Evolutionary conservation across 2,113 vertebrate species (phyloP).

Genomic region (Naja naja): DNA sequence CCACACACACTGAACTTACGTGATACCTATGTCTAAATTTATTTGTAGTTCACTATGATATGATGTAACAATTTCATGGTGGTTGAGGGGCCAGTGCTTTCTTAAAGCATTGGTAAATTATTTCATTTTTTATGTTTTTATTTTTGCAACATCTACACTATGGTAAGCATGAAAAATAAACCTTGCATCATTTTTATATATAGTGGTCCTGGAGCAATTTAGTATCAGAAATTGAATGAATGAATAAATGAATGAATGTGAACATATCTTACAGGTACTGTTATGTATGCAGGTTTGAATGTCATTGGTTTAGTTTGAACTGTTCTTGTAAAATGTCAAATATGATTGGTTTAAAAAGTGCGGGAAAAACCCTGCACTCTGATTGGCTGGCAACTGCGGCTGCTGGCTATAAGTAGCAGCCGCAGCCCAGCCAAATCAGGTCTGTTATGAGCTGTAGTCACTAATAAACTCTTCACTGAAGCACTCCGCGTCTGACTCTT

Average conservation of each 20-base stretch:
- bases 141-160: not conserved
- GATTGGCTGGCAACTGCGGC: no score
- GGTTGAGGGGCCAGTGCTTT: not conserved
- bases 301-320: no score
- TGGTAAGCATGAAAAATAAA: not conserved
- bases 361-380: no score
- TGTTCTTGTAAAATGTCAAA: no score
- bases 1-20: not conserved
- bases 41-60: not conserved
- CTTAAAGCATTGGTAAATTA: not conserved
- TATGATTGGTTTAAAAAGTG: no score
- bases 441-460: no score
- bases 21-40: not conserved
- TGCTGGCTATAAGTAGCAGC: no score
- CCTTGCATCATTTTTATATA: not conserved
- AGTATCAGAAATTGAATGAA: not conserved
- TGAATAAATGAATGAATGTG: not conserved
- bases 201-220: not conserved
- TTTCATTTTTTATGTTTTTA: not conserved
- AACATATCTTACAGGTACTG: no score
- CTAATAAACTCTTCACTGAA: no score
- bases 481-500: no score
- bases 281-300: no score
- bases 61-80: not conserved
- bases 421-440: no score